Evolutionary conservation across 2,113 vertebrate species (phyloP).

Genomic region (Axis porcinus): DNA sequence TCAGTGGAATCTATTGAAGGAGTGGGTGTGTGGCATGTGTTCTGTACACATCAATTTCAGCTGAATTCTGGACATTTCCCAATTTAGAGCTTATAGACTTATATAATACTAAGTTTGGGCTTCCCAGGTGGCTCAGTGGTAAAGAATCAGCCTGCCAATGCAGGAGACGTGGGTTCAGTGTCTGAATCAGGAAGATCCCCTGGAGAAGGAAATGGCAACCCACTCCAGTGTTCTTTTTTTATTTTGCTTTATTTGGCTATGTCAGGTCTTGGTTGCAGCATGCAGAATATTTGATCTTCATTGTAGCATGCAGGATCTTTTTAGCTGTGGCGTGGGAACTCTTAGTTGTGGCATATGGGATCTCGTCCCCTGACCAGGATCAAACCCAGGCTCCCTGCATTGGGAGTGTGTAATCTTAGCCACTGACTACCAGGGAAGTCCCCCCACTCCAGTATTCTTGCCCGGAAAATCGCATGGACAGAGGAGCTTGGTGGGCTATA

Average conservation of each 20-base stretch:
- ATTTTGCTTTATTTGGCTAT: neutral
- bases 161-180: neutral
- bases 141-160: neutral
- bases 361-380: neutral
- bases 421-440: neutral
- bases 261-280: neutral
- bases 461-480: neutral
- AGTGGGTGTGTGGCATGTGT: neutral
- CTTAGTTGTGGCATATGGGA: neutral
- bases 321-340: neutral
- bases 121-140: neutral
- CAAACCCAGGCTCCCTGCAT: neutral
- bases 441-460: neutral
- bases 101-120: neutral
- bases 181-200: neutral
- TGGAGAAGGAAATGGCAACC: neutral
- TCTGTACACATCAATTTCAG: neutral
- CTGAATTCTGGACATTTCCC: neutral
- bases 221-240: neutral
- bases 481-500: neutral
- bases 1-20: neutral
- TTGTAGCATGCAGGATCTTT: neutral
- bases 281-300: neutral
- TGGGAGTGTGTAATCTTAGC: neutral
- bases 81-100: neutral